Conservation (phyloP, 2,888 invertebrate genomes). For the Syrphus vitripennis region DNA sequence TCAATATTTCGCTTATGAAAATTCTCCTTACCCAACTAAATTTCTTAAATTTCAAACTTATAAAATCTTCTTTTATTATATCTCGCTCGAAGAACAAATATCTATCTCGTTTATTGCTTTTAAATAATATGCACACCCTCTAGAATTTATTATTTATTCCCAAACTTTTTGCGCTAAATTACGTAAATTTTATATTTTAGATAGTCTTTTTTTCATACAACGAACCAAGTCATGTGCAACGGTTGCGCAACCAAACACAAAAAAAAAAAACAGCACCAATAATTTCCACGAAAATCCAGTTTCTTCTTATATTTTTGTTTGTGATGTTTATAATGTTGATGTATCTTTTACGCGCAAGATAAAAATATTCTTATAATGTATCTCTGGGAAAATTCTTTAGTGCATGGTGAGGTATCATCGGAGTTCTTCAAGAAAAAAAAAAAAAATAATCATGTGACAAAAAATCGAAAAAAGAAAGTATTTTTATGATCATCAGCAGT, state of each 20-base stretch:
- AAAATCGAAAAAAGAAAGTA: not conserved
- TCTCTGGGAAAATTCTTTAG: not conserved
- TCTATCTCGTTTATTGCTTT: not conserved
- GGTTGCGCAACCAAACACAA: conserved; percentile 1
- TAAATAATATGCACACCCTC: not conserved
- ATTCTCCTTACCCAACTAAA: too few species aligned
- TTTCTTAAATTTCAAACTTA: too few species aligned
- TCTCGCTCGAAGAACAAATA: not conserved
- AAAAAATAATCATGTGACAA: conserved; percentile 10
- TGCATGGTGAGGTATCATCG: not conserved
- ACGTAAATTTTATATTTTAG: not conserved
- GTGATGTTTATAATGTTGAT: not conserved
- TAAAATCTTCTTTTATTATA: not conserved
- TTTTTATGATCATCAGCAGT: too few species aligned
- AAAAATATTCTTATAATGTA: conserved; percentile 6
- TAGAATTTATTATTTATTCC: not conserved
- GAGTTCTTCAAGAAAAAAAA: not conserved
- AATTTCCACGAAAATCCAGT: conserved; percentile 13
- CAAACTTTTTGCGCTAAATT: not conserved
- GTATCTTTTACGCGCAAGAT: not conserved
- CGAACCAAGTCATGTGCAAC: conserved; percentile 18
- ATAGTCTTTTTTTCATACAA: not conserved
- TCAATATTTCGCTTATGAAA: too few species aligned
- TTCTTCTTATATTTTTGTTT: not conserved
- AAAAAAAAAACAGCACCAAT: not conserved